phyloP scores from a whole-genome alignment of 2,888 invertebrate genomes.

The Villa cingulata region DNA sequence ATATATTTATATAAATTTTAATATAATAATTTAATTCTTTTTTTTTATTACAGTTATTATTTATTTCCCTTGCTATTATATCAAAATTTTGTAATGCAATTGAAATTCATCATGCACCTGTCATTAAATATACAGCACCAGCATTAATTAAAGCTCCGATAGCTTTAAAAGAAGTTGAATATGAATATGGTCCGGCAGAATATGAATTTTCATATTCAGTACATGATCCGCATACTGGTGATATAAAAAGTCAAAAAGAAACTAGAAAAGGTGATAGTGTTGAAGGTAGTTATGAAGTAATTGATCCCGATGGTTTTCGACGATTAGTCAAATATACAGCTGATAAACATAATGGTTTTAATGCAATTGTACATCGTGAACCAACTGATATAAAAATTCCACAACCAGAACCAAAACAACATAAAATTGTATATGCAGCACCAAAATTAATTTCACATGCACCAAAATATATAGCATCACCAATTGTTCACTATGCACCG shows the following conservation, averaged over 20 bases:
- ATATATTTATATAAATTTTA: no score
- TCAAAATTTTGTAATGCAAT: not conserved
- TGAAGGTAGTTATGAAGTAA: constrained; percentile 39
- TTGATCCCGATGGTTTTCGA: constrained; percentile 40
- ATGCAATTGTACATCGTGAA: constrained; percentile 40
- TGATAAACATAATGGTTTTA: constrained; percentile 41
- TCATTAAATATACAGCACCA: constrained; percentile 2
- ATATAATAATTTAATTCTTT: not conserved
- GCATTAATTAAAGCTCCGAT: constrained; percentile 2
- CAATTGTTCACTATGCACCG: constrained; percentile 21
- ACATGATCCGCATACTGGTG: constrained; percentile 40
- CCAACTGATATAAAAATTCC: constrained; percentile 34
- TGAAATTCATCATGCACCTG: constrained; percentile 3
- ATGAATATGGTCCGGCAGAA: constrained; percentile 35
- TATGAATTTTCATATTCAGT: constrained; percentile 39
- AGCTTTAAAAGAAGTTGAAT: constrained; percentile 12
- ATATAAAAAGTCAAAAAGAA: constrained; percentile 41
- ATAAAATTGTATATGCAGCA: constrained; percentile 19
- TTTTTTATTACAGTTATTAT: constrained; percentile 1
- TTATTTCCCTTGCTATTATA: not conserved
- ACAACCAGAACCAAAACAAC: constrained; percentile 22
- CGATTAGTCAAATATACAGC: constrained; percentile 42
- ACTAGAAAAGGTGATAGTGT: constrained; percentile 39
- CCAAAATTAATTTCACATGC: constrained; percentile 19
- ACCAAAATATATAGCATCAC: constrained; percentile 10